Conservation (phyloP, 2,113 vertebrate genomes). For the Malurus cyaneus region DNA sequence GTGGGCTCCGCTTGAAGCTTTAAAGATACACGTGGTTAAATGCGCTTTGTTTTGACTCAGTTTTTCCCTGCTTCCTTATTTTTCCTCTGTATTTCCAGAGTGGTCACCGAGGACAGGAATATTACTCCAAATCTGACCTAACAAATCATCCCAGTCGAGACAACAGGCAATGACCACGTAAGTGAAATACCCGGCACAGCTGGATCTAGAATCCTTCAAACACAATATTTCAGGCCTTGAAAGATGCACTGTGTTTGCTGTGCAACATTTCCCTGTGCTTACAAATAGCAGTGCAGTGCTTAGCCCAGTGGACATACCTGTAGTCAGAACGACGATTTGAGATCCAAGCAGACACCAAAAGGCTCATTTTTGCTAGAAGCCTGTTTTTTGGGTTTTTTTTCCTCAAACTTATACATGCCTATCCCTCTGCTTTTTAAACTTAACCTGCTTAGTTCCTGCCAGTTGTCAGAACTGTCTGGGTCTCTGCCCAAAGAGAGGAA, state of each 20-base stretch:
- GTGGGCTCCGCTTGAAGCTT: not conserved
- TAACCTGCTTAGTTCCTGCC: not conserved
- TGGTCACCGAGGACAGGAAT: not conserved
- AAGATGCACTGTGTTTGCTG: rapidly evolving
- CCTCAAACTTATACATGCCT: not conserved
- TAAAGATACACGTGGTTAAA: not conserved
- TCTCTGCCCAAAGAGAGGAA: not conserved
- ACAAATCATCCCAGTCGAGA: not conserved
- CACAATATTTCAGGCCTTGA: not conserved
- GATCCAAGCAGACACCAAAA: not conserved
- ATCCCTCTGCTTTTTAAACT: not conserved
- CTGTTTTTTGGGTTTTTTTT: not conserved
- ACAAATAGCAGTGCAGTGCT: not conserved
- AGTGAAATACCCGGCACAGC: not conserved
- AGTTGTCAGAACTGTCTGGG: not conserved
- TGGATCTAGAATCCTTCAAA: not conserved
- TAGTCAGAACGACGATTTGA: not conserved
- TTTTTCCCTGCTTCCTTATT: not conserved
- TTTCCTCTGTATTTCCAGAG: not conserved
- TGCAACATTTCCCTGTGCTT: not conserved
- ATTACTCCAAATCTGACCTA: not conserved
- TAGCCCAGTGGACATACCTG: not conserved
- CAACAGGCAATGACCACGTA: not conserved
- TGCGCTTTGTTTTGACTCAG: not conserved
- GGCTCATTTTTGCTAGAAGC: not conserved